These are phyloP conservation scores for Drusus annulatus DNA, from an alignment of 1,140 invertebrate species.

Conservation along the genomic window DNA sequence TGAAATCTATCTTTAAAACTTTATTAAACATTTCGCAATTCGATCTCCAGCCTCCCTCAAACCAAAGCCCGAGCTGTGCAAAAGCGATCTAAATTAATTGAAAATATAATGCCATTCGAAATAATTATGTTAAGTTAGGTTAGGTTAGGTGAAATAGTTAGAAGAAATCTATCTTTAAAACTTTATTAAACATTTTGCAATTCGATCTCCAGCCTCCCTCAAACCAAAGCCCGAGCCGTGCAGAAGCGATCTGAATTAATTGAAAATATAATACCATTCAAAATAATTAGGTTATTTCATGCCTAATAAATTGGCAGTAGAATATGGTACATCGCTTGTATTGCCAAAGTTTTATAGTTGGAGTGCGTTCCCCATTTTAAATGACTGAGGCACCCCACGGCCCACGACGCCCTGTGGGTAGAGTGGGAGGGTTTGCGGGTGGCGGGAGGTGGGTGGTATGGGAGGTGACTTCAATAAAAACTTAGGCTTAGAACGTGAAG, in stretches of 20 bases:
- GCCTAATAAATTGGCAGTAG: conserved; percentile 53
- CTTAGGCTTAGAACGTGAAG: conserved; percentile 51
- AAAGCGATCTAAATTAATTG: conserved; percentile 50
- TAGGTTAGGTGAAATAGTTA: too few relatives aligned
- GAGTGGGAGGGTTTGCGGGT: background rate
- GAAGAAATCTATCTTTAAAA: too few relatives aligned
- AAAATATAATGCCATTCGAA: conserved; percentile 48
- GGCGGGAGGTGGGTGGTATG: background rate
- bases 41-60: too few relatives aligned
- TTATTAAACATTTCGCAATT: too few relatives aligned
- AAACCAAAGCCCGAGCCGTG: too few relatives aligned
- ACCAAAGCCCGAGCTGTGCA: too few relatives aligned
- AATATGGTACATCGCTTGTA: conserved; percentile 43
- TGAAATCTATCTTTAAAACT: too few relatives aligned
- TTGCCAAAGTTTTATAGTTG: conserved; percentile 57
- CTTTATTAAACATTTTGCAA: too few relatives aligned
- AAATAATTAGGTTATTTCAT: conserved; percentile 56
- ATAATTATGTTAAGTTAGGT: conserved; percentile 56
- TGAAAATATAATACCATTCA: conserved; percentile 47
- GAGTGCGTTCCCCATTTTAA: conserved; percentile 53
- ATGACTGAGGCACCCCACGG: conserved; percentile 35
- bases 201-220: too few relatives aligned
- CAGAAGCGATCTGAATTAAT: conserved; percentile 47
- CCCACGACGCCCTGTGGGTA: conserved; percentile 11
- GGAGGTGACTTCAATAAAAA: conserved; percentile 58